Percentiles rank a stretch among this genome's conserved stretches.
Conservation (phyloP, 2,888 invertebrate genomes). For the Drosophila tanythrix region DNA sequence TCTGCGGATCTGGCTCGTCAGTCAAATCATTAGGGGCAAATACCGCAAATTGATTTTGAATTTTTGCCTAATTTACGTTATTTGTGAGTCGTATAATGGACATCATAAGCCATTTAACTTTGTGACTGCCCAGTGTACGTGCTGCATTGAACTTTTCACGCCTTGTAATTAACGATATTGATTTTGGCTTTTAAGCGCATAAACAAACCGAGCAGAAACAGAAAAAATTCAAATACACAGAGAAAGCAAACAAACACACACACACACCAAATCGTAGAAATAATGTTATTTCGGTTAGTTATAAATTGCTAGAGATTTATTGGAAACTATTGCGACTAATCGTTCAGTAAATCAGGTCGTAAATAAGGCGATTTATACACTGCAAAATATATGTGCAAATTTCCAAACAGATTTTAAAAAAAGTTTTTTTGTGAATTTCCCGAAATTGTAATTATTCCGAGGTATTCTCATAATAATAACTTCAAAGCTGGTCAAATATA, state of each 20-base stretch:
- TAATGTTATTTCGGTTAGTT: conserved; percentile 17
- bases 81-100: conserved; percentile 17
- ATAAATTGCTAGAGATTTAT: conserved; percentile 52
- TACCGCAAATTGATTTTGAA: conserved; percentile 31
- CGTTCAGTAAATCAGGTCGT: conserved; percentile 54
- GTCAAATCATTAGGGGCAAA: conserved; percentile 6
- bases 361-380: conserved; percentile 25
- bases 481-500: conserved; percentile 14
- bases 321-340: conserved; percentile 62
- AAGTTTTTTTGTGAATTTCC: neutral
- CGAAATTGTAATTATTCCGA: neutral
- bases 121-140: conserved; percentile 49
- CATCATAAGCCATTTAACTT: conserved; percentile 46
- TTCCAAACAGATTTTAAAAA: neutral
- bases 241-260: conserved; percentile 30
- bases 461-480: neutral
- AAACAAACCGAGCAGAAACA: conserved; percentile 33
- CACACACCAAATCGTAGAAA: conserved; percentile 7
- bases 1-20: conserved; percentile 5
- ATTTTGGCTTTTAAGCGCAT: conserved; percentile 55
- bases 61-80: conserved; percentile 29
- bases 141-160: conserved; percentile 56
- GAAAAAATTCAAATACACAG: conserved; percentile 16
- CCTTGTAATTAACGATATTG: conserved; percentile 66
- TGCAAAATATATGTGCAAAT: conserved; percentile 11